Percentiles rank a stretch among this genome's conserved stretches.
These are phyloP conservation scores for Epirrita christyi DNA, from an alignment of 2,888 invertebrate species.

Conservation along the genomic window DNA sequence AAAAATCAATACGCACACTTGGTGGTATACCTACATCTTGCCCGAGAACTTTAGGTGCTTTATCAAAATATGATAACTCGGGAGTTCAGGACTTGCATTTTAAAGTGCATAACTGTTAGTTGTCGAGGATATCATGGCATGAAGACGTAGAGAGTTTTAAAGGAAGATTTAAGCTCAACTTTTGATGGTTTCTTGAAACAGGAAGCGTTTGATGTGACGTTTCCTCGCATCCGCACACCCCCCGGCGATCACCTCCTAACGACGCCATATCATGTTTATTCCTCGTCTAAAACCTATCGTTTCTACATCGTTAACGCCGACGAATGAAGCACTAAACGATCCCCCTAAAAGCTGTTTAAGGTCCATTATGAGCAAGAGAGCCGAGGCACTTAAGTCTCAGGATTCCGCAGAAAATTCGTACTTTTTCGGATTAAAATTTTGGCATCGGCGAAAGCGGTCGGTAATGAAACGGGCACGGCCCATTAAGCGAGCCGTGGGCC, in stretches of 20 bases:
- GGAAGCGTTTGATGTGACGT: slow-evolving; percentile 17
- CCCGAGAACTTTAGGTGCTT: no score
- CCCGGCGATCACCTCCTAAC: slow-evolving; percentile 46
- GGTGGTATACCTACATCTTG: slow-evolving; percentile 24
- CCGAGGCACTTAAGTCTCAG: slow-evolving; percentile 59
- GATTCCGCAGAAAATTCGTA: slow-evolving; percentile 44
- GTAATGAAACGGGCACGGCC: slow-evolving; percentile 71
- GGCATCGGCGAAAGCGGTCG: slow-evolving; percentile 60
- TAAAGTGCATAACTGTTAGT: no score
- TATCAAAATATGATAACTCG: neutral
- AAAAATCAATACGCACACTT: slow-evolving; percentile 29
- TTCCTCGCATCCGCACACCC: slow-evolving; percentile 22
- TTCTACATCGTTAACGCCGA: slow-evolving; percentile 70
- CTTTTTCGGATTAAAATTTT: slow-evolving; percentile 72
- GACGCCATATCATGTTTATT: slow-evolving; percentile 63
- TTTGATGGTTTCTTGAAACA: slow-evolving; percentile 18
- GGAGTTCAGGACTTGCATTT: no score
- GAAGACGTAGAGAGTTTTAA: no score
- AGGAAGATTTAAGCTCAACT: slow-evolving; percentile 10
- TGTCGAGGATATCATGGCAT: no score
- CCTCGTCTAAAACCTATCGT: slow-evolving; percentile 64
- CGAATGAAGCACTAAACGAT: slow-evolving; percentile 65
- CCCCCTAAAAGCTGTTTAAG: slow-evolving; percentile 65
- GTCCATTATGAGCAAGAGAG: slow-evolving; percentile 65
- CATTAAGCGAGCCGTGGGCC: slow-evolving; percentile 64